Conservation (phyloP, 2,888 invertebrate species). For the Eueremaeus valkanovi region DNA sequence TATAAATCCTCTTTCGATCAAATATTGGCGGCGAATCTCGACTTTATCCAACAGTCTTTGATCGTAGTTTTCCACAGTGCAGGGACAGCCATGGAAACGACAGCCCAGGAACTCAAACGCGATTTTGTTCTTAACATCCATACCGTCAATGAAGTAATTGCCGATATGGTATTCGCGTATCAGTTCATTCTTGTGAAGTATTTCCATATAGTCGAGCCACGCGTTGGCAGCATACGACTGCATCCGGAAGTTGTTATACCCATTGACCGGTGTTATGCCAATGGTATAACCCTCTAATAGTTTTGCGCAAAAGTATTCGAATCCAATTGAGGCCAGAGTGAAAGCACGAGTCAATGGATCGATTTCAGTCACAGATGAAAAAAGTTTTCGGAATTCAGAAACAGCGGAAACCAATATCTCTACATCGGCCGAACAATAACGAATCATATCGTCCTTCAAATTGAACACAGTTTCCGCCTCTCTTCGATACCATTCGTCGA, state of each 20-base stretch:
- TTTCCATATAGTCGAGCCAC: constrained; percentile 7
- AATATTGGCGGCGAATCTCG: background rate
- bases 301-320: constrained; percentile 10
- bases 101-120: constrained; percentile 28
- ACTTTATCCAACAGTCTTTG: background rate
- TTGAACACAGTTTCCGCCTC: background rate
- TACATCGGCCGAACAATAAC: constrained; percentile 19
- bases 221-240: background rate
- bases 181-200: background rate
- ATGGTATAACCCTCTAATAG: background rate
- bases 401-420: background rate
- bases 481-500: background rate
- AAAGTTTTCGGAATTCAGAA: background rate
- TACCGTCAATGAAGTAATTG: background rate
- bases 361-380: background rate
- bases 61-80: background rate
- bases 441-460: background rate
- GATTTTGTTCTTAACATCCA: background rate
- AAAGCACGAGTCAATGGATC: constrained; percentile 26
- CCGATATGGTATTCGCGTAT: background rate
- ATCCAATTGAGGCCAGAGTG: constrained; percentile 20
- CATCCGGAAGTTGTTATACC: background rate
- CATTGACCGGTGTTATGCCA: constrained; percentile 10
- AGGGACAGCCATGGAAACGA: background rate
- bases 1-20: background rate